Base-by-base conservation (phyloP, 2,888 invertebrate genomes). In the Octodonta nipae region DNA sequence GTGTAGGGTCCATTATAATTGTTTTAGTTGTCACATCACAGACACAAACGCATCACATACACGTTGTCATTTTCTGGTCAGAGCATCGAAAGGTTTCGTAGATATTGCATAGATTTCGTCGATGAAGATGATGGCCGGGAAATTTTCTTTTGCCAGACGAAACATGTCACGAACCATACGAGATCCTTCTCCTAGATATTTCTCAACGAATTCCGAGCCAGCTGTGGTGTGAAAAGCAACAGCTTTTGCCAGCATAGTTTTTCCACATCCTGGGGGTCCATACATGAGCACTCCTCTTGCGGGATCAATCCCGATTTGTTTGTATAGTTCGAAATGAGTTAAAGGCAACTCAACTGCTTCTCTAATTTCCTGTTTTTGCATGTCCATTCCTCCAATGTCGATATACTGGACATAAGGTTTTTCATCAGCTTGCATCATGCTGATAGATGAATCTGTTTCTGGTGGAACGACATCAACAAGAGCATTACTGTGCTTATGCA, bases 21-120 rank as follows among this genome's bases (percentile, higher is more conserved):
- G n/a, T n/a, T n/a, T n/a, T n/a, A n/a, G n/a, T n/a, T n/a, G n/a
- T n/a, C n/a, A n/a, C n/a, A n/a, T n/a, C n/a, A n/a, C n/a, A n/a
- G n/a, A n/a, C n/a, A n/a, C n/a, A n/a, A n/a, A n/a, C n/a, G n/a
- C n/a, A n/a, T n/a, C n/a, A n/a, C n/a, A n/a, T n/a, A n/a, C n/a
- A n/a, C n/a, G n/a, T n/a, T n/a, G n/a, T n/a, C n/a, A n/a, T n/a
- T n/a, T n/a, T 50, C 95, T 95, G 40, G 95, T 96, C 63, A 96
- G 95, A 2, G 95, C 95, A 65, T 96, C 95, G 63, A 96, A 73
- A 64, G 96, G 75, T 65, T 98, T 98, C 3, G 98, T 99, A 7
- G 96, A 98, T 49, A 99, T 98, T 20, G 98, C 98, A 65, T 99
- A 98, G 52, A 98, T 98, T 68, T 98, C 98, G 65, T 98, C 98